Evolutionary conservation across 2,797 vertebrate genomes (phyloP), one percentile per base, ranked within the genome.

Genomic region (Hybognathus amarus): DNA sequence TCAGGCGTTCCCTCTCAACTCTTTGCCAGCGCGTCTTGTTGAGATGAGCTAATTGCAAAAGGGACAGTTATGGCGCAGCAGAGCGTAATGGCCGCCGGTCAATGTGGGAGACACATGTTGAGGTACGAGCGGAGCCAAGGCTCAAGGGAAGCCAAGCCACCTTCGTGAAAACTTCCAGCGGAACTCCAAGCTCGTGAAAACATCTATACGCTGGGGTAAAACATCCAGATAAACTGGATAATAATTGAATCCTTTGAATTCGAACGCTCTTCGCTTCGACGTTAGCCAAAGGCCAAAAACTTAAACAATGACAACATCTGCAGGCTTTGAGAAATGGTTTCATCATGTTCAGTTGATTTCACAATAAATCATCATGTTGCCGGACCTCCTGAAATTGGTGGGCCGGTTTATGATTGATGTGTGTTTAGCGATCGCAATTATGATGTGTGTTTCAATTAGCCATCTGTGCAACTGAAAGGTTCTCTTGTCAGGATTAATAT

Each of bases 21-120:
- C 85, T 68, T n/a, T 90, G 91, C 92, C 92, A 93, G 89, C 79
- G 81, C 52, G 87, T 86, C 90, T 91, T 52, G 50, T 88, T 81
- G 84, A 89, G 89, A 92, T 93, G 90, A 92, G 90, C 87, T 91
- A 93, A 92, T 92, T 92, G 87, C 89, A 85, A 86, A 89, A 85
- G 83, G 84, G 87, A 89, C 87, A 85, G 82, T 91, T 90, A 85
- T 82, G 89, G 83, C 80, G 84, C n/a, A 86, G 84, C 86, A 90
- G 89, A 84, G 90, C 85, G 85, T 71, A 86, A 82, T 71, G 64
- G 78, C 83, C 75, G 77, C 86, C 18, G 88, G 87, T 84, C 63
- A 93, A 93, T 91, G 90, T 94, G 92, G 83, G 87, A 87, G 76
- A 88, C 92, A 93, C 91, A 93, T 93, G 92, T 90, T 88, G 89